These are phyloP conservation scores for Parascotia fuliginaria DNA, from an alignment of 2,888 invertebrate species.

Conservation along the genomic window DNA sequence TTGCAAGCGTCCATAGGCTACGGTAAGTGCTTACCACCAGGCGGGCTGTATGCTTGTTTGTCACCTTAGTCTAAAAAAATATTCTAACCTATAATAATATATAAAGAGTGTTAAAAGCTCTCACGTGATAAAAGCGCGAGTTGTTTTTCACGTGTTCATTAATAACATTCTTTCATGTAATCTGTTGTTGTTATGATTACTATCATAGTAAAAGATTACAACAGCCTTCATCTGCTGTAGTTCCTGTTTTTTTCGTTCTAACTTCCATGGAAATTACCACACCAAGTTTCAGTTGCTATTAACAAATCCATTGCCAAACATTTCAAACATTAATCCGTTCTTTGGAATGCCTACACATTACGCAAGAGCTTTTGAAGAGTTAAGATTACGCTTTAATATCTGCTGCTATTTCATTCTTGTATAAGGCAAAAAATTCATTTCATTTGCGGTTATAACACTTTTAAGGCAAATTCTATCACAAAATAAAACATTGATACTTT, in stretches of 20 bases:
- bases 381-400: background rate
- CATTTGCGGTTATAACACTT: too few species aligned
- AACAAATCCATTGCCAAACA: slow-evolving; percentile 48
- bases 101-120: too few species aligned
- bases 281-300: slow-evolving; percentile 45
- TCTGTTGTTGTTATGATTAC: background rate
- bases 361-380: background rate
- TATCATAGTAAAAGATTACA: background rate
- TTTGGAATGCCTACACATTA: slow-evolving; percentile 1
- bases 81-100: too few species aligned
- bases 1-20: too few species aligned
- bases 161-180: background rate
- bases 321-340: slow-evolving; percentile 31
- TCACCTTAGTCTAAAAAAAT: too few species aligned
- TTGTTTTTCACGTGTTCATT: background rate
- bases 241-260: slow-evolving; percentile 41
- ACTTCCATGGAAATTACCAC: slow-evolving; percentile 39
- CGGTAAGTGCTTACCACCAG: too few species aligned
- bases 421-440: background rate
- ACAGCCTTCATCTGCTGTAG: background rate
- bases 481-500: too few species aligned
- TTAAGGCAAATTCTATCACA: too few species aligned
- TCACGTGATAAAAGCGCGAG: background rate
- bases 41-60: too few species aligned
- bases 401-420: background rate